Percentiles rank a stretch among this genome's conserved stretches.
These are phyloP conservation scores for Phenganax stokvisi DNA, from an alignment of 92 coral and sea anemone species.

Conservation along the genomic window DNA sequence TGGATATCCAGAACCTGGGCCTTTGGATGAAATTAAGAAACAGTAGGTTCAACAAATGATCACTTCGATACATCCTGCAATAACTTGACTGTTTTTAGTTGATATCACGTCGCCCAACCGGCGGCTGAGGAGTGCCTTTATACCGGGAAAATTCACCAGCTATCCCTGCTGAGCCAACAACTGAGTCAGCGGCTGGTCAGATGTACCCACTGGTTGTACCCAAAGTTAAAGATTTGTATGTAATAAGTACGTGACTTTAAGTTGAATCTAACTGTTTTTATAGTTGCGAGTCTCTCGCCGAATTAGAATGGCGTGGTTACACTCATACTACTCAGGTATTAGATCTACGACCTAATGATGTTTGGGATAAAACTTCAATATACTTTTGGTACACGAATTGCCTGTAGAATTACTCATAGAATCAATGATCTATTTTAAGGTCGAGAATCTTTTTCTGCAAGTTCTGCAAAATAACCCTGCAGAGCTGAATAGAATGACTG, in stretches of 20 bases:
- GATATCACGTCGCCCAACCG: no score
- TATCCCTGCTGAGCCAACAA: no score
- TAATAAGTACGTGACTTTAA: background rate
- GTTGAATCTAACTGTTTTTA: constrained; percentile 3
- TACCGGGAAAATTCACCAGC: no score
- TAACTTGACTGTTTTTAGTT: no score
- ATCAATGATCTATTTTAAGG: constrained; percentile 38
- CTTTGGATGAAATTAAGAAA: constrained; percentile 66
- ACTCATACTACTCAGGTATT: constrained; percentile 76
- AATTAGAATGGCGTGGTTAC: constrained; percentile 73
- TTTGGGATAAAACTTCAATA: no score
- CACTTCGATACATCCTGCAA: no score
- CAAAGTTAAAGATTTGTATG: no score
- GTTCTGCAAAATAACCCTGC: constrained; percentile 69
- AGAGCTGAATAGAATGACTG: constrained; percentile 72
- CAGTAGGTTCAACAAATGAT: constrained; percentile 44
- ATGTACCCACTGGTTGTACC: no score
- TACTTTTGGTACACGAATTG: background rate
- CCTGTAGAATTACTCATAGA: background rate
- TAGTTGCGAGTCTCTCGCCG: constrained; percentile 76
- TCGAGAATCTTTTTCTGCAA: constrained; percentile 86
- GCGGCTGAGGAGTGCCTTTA: no score
- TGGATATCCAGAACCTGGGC: constrained; percentile 74
- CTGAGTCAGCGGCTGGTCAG: no score
- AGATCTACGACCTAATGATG: background rate